These are phyloP conservation scores for Corvus moneduloides DNA, from an alignment of 2,113 vertebrate genomes.

Conservation along the genomic window DNA sequence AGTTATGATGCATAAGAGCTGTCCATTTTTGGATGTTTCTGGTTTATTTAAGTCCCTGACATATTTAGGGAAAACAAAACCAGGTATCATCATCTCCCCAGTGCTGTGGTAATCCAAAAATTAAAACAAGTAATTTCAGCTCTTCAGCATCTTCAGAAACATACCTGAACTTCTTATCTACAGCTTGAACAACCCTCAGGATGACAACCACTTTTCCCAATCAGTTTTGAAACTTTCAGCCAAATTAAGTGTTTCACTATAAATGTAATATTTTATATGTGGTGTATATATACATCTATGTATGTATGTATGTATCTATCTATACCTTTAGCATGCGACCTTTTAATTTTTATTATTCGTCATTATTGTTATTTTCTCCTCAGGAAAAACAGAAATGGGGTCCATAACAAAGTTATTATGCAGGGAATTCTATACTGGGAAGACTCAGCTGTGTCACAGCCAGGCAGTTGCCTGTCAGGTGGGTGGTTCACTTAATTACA, in stretches of 20 bases:
- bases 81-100: background rate
- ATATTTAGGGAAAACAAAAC: background rate
- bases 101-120: background rate
- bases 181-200: background rate
- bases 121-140: background rate
- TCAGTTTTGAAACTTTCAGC: background rate
- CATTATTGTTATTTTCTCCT: background rate
- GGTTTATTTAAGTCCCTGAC: background rate
- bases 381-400: conserved; percentile 93
- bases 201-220: background rate
- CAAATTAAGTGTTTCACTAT: background rate
- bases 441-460: conserved; percentile 94
- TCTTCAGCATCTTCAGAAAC: background rate
- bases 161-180: background rate
- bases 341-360: background rate
- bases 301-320: no score
- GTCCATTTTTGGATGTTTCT: background rate
- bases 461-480: conserved; percentile 95
- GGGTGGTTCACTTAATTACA: background rate
- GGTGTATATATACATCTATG: no score
- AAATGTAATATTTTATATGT: background rate
- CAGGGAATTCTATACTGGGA: conserved; percentile 94
- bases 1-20: background rate
- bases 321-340: background rate
- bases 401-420: conserved; percentile 98